Evolutionary conservation across 1,140 invertebrate genomes (phyloP), one percentile per base, ranked within the genome.

Genomic region (Ips typographus): DNA sequence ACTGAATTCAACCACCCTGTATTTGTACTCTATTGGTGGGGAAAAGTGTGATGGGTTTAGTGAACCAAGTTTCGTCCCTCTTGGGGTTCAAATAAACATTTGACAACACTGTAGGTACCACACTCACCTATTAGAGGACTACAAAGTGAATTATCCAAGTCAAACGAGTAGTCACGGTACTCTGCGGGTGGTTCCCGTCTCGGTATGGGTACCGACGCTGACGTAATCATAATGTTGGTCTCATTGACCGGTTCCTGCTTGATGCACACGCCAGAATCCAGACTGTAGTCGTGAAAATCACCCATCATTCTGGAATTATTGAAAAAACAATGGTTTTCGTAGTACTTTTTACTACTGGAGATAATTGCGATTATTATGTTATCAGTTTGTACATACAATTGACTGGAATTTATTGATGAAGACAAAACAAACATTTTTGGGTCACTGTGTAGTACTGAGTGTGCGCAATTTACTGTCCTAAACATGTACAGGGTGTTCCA

Each of bases 161-260:
- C 85, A 42, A 83, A 77, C 60, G 76, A 79, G 71, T 84, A 85
- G 71, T 86, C 84, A 8, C 81, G 68, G 57, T 86, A 83, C 36
- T 81, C 70, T 44, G 76, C 71, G 53, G 76, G 72, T 47, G 71
- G 65, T 57, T 73, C 62, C 40, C 84, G 79, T 22, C 79, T 77
- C 6, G 86, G 86, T 53, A 88, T 87, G 2, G 86, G 86, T 41
- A 88, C 84, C 37, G 85, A 86, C 42, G 85, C 86, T 37, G 84
- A 84, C 76, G 77, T 74, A 60, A 75, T 77, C 64, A 77, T 72
- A 39, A 72, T 77, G 58, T 66, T 77, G 40, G 64, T 76, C 72
- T 72, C 77, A 74, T 74, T 76, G 2, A 70, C 77, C 62, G 81
- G 81, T 71, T 84, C 83, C 73, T 83, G 78, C 73, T 84, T 84